phyloP scores from a whole-genome alignment of 2,113 vertebrate genomes.

The Dryoscopus gambensis region DNA sequence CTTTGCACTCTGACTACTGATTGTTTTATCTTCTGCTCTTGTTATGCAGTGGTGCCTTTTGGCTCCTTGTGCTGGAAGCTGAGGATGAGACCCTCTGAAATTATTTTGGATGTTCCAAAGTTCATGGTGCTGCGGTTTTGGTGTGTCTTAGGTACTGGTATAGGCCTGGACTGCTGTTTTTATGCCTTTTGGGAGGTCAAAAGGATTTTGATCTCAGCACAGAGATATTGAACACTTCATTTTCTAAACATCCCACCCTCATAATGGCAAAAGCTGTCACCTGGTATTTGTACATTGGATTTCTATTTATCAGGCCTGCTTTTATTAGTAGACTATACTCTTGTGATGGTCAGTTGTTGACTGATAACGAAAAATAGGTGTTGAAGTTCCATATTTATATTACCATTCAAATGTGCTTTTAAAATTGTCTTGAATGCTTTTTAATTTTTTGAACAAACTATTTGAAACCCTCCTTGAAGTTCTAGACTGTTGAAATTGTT shows the following conservation, averaged over 20 bases:
- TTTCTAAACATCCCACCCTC: background rate
- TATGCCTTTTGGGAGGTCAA: background rate
- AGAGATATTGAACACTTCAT: background rate
- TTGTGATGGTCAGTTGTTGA: background rate
- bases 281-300: background rate
- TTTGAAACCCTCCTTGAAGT: background rate
- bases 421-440: background rate
- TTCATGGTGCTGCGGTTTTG: background rate
- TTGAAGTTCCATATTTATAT: background rate
- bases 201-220: background rate
- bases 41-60: background rate
- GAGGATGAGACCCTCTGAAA: background rate
- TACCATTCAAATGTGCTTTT: background rate
- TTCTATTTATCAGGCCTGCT: background rate
- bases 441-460: background rate
- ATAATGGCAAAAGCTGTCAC: background rate
- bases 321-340: background rate
- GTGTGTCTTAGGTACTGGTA: background rate
- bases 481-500: background rate
- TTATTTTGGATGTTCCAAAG: background rate
- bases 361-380: background rate
- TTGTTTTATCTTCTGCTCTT: constrained; percentile 4
- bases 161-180: background rate
- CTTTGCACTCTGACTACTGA: background rate
- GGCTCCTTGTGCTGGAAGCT: constrained; percentile 1